phyloP scores from a whole-genome alignment of 2,888 invertebrate species.

The Pocota personata region DNA sequence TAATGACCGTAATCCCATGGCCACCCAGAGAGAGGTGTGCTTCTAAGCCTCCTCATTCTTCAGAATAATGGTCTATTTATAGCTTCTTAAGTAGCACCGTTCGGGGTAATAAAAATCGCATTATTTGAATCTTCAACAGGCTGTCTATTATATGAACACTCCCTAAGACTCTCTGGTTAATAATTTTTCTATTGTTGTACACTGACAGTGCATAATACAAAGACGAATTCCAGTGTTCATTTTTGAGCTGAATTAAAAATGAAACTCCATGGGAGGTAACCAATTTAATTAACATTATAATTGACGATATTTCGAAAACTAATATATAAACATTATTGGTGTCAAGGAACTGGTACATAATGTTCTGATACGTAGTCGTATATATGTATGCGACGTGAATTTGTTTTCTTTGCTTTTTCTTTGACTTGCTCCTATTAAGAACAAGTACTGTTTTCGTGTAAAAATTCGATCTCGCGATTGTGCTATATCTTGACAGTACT shows the following conservation, averaged over 20 bases:
- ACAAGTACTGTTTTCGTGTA: too few species aligned
- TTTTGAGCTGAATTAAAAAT: background rate
- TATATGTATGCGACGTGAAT: too few species aligned
- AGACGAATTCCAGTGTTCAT: background rate
- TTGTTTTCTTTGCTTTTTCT: too few species aligned
- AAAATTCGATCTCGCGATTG: too few species aligned
- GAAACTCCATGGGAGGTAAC: background rate
- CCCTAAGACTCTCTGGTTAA: background rate
- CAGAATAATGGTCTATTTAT: slow-evolving; percentile 14
- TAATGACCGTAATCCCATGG: slow-evolving; percentile 2
- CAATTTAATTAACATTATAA: slow-evolving; percentile 40
- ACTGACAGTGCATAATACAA: background rate
- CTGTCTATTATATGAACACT: slow-evolving; percentile 13
- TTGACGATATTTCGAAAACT: background rate
- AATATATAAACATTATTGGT: too few species aligned
- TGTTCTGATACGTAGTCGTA: too few species aligned
- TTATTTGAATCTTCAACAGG: slow-evolving; percentile 8
- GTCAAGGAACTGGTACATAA: too few species aligned
- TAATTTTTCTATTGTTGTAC: slow-evolving; percentile 14
- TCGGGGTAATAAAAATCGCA: slow-evolving; percentile 26
- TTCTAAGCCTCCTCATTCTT: slow-evolving; percentile 1
- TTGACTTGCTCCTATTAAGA: too few species aligned
- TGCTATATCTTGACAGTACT: too few species aligned
- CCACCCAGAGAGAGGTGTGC: slow-evolving; percentile 35
- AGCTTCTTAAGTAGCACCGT: slow-evolving; percentile 48